Evolutionary conservation across 1,140 invertebrate species (phyloP), one percentile per base, ranked within the genome.

Genomic region (Notospermus geniculatus): DNA sequence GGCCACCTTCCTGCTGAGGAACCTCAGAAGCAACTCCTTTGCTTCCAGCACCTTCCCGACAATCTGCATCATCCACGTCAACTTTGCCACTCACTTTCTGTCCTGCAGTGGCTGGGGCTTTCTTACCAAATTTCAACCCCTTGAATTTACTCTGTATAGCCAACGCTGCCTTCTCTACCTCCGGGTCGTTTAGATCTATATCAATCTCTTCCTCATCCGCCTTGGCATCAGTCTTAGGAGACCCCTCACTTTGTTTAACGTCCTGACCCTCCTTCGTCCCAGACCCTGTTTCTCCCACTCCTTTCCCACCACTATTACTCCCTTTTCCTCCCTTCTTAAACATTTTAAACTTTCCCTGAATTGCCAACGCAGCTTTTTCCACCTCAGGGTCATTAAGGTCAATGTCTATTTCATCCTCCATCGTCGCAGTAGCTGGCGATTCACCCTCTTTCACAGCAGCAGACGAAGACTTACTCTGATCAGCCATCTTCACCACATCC

Each of bases 101-200:
- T 7, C 4, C 32, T 7, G 4, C 32, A 36, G 32, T 15, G 15
- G 32, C 46, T 45, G 56, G 64, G 9, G 65, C n/a, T 36, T 66
- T 63, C 57, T 71, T 61, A 23, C 69, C 50, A 22, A 62, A 60
- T 50, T 66, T 64, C 53, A 66, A 61, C 29, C 72, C 70, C 46
- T 63, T 71, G 64, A 72, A 74, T 17, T 63, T 64, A 41, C 70
- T 64, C 57, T 75, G 73, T 43, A 75, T 73, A 45, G 66, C 71
- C 13, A 65, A 32, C 17, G 73, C 72, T 13, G 73, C 70, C 11
- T 59, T 66, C 2, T 57, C 57, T n/a, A 74, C 61, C 25, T 72
- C 70, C 11, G 72, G 72, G 52, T 72, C 71, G 63, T 57, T 69
- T 7, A 72, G 65, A 54, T 74, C 69, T 60, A 72, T 68, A 54